A percentile compares a stretch with the other conserved stretches of the same genome.
These are phyloP conservation scores for Galleria mellonella DNA, from an alignment of 1,140 invertebrate species.

Conservation along the genomic window DNA sequence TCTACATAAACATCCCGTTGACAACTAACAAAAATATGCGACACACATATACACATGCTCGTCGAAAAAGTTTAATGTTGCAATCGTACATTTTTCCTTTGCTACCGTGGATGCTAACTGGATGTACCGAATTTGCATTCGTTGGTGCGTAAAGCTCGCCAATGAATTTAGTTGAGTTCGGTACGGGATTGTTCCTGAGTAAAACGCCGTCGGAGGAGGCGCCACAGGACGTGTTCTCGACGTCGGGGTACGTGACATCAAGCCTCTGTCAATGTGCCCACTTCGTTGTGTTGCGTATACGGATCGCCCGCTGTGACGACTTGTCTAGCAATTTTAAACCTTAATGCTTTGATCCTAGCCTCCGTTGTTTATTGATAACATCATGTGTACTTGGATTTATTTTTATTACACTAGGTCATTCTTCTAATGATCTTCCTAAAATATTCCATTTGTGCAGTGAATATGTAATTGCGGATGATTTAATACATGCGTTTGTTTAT, in stretches of 20 bases:
- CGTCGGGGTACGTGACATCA: slow-evolving; percentile 62
- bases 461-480: too few species aligned
- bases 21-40: slow-evolving; percentile 1
- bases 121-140: background rate
- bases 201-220: slow-evolving; percentile 90
- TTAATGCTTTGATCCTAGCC: slow-evolving; percentile 1
- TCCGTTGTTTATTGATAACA: background rate
- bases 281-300: slow-evolving; percentile 43
- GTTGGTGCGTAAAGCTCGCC: slow-evolving; percentile 79
- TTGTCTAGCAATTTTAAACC: slow-evolving; percentile 3
- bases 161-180: slow-evolving; percentile 92
- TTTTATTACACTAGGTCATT: too few species aligned
- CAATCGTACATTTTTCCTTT: slow-evolving; percentile 59
- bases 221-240: slow-evolving; percentile 56
- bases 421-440: too few species aligned
- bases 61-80: slow-evolving; percentile 31
- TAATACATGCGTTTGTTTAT: too few species aligned
- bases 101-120: slow-evolving; percentile 68
- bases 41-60: slow-evolving; percentile 27
- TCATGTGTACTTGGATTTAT: too few species aligned
- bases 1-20: background rate
- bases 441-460: too few species aligned
- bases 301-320: background rate
- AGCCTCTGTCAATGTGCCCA: slow-evolving; percentile 33
- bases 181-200: slow-evolving; percentile 87